phyloP scores from a whole-genome alignment of 2,113 vertebrate genomes.

The Dromas ardeola region DNA sequence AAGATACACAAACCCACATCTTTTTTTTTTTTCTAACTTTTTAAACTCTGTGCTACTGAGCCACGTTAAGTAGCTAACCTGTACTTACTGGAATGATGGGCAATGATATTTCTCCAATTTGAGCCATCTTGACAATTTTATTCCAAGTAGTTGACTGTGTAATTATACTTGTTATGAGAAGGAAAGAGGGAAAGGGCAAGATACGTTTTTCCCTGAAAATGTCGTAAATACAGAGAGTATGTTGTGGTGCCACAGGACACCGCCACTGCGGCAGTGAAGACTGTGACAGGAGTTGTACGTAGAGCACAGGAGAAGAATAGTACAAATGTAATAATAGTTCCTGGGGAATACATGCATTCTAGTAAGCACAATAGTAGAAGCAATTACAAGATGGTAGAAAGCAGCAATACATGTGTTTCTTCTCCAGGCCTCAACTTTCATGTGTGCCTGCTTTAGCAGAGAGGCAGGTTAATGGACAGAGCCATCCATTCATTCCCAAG shows the following conservation, averaged over 20 bases:
- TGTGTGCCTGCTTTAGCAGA: background rate
- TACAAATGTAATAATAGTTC: background rate
- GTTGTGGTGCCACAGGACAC: background rate
- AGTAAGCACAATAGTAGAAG: background rate
- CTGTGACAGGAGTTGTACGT: background rate
- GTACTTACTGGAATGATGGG: conserved; percentile 7
- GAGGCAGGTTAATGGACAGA: background rate
- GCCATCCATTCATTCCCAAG: background rate
- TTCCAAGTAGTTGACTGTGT: background rate
- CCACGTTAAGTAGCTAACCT: conserved; percentile 31
- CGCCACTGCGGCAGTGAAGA: background rate
- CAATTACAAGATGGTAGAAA: background rate
- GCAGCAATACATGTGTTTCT: background rate
- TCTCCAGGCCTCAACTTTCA: background rate
- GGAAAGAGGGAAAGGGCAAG: background rate
- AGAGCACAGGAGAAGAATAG: background rate
- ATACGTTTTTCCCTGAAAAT: background rate
- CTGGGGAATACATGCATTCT: background rate
- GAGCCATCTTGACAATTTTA: conserved; percentile 13
- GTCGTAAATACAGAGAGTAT: background rate
- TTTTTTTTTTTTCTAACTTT: background rate
- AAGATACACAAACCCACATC: background rate
- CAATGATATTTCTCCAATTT: conserved; percentile 53
- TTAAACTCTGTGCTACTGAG: background rate
- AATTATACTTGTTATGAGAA: conserved; percentile 7